Conservation (phyloP, 2,797 vertebrate species). For the Nyctibius grandis region DNA sequence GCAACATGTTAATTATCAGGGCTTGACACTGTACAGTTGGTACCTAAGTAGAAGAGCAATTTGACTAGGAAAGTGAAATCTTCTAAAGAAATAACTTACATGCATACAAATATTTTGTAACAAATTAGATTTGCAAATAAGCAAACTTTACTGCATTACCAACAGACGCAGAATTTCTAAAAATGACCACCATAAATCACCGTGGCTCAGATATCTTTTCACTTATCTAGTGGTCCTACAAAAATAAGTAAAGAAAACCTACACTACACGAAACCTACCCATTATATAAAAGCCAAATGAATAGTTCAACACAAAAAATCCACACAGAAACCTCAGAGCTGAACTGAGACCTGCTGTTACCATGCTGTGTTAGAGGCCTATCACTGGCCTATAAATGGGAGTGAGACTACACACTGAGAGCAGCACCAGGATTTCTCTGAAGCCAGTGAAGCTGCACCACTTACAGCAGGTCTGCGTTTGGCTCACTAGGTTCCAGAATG, state of each 20-base stretch:
- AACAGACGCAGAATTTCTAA: not conserved
- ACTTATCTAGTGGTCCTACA: not conserved
- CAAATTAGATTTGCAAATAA: constrained; percentile 51
- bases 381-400: not conserved
- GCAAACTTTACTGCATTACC: not conserved
- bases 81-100: not conserved
- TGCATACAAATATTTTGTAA: not conserved
- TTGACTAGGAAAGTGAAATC: not conserved
- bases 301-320: not conserved
- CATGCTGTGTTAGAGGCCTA: not conserved
- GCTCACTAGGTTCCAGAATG: not conserved
- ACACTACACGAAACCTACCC: not conserved
- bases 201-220: not conserved
- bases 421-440: not conserved
- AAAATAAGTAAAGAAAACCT: not conserved
- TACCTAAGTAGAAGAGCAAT: not conserved
- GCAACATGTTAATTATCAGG: constrained; percentile 57
- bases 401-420: not conserved
- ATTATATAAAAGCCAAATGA: not conserved
- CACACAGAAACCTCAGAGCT: not conserved
- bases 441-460: not conserved
- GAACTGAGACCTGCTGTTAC: not conserved
- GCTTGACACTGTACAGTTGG: constrained; percentile 10
- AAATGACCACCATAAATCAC: not conserved
- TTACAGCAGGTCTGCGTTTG: not conserved